A percentile compares a stretch with the other conserved stretches of the same genome.
phyloP scores from a whole-genome alignment of 2,113 vertebrate genomes.

The Microcebus tavaratra region DNA sequence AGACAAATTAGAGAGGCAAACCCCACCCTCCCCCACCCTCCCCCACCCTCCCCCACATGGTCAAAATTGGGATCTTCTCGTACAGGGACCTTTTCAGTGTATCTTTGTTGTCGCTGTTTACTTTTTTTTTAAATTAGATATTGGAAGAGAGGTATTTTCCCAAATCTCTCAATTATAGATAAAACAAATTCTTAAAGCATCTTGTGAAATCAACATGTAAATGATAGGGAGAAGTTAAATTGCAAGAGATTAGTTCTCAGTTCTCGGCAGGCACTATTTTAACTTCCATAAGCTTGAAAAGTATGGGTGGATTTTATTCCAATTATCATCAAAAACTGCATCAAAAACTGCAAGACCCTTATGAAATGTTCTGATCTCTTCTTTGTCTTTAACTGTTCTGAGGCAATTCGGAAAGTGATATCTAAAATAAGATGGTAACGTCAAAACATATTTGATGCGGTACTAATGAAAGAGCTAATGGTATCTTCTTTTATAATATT shows the following conservation, averaged over 20 bases:
- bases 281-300: not conserved
- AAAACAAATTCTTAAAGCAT: not conserved
- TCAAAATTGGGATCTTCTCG: not conserved
- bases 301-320: not conserved
- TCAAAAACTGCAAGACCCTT: not conserved
- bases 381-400: not conserved
- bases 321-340: not conserved
- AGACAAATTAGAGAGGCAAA: not conserved
- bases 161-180: not conserved
- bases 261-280: not conserved
- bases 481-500: not conserved
- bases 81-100: not conserved
- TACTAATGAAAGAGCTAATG: not conserved
- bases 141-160: not conserved
- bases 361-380: not conserved
- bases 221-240: not conserved
- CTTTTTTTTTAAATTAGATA: not conserved
- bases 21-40: no score
- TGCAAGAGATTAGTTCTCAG: not conserved
- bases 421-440: not conserved
- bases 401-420: not conserved
- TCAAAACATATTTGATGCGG: not conserved
- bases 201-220: not conserved
- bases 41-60: fast-evolving
- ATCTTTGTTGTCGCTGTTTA: not conserved